Evolutionary conservation across 2,888 invertebrate genomes (phyloP).

Genomic region (Heliconius sara): DNA sequence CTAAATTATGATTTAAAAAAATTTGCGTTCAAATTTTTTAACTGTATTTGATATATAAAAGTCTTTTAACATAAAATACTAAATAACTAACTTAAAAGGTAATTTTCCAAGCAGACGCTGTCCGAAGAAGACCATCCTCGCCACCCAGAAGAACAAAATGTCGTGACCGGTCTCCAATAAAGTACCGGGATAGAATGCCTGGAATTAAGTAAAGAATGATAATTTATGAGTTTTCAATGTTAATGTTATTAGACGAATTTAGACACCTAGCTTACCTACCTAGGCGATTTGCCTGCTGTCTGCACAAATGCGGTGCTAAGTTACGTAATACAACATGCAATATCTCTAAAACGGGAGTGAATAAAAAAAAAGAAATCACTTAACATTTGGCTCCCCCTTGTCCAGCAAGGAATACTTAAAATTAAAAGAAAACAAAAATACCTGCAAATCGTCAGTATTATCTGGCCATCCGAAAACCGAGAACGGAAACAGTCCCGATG

Average conservation of each 20-base stretch:
- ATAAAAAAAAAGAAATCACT: background rate
- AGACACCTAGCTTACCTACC: background rate
- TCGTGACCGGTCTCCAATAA: slow-evolving; percentile 98
- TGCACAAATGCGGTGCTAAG: background rate
- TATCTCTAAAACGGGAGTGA: background rate
- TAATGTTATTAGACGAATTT: background rate
- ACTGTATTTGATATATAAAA: too few species aligned
- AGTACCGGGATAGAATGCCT: slow-evolving; percentile 95
- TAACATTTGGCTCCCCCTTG: background rate
- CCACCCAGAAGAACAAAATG: slow-evolving; percentile 99
- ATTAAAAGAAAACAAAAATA: slow-evolving; percentile 50
- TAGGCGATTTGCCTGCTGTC: too few species aligned
- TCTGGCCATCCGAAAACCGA: slow-evolving; percentile 99
- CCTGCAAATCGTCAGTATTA: slow-evolving; percentile 86
- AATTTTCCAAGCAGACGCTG: slow-evolving; percentile 93
- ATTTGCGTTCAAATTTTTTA: too few species aligned
- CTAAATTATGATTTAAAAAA: too few species aligned
- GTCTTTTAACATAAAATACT: background rate
- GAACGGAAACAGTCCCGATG: slow-evolving; percentile 97
- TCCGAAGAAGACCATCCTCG: slow-evolving; percentile 99
- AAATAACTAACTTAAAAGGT: slow-evolving; percentile 89
- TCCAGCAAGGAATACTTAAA: background rate
- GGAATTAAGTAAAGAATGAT: slow-evolving; percentile 54
- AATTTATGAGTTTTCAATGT: background rate
- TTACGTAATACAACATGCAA: background rate